phyloP scores from a whole-genome alignment of 2,888 invertebrate genomes.

The Tyria jacobaeae region DNA sequence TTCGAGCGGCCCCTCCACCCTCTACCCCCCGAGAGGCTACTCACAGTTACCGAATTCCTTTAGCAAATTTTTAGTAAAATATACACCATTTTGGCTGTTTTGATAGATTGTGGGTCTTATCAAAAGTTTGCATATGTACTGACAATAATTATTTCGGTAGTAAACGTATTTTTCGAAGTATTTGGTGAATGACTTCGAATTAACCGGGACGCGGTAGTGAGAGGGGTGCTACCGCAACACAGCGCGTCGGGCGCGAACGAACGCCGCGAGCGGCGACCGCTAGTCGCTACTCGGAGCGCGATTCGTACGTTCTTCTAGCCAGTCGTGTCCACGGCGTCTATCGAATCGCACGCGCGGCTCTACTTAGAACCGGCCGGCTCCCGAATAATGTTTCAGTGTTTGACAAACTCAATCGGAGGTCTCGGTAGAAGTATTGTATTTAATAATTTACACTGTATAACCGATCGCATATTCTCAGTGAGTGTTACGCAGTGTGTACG shows the following conservation, averaged over 20 bases:
- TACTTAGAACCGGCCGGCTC: conserved; percentile 82
- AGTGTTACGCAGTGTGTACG: conserved; percentile 87
- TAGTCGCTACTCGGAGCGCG: conserved; percentile 54
- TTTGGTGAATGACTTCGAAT: conserved; percentile 78
- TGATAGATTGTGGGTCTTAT: conserved; percentile 18
- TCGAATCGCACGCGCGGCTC: conserved; percentile 83
- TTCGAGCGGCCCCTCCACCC: conserved; percentile 66
- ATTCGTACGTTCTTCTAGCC: conserved; percentile 52
- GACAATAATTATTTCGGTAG: conserved; percentile 47
- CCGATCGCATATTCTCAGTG: conserved; percentile 86
- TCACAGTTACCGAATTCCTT: conserved; percentile 40
- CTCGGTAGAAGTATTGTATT: conserved; percentile 84
- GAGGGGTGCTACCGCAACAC: conserved; percentile 58
- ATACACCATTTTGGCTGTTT: conserved; percentile 17
- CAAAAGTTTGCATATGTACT: conserved; percentile 25
- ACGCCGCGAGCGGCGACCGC: conserved; percentile 58
- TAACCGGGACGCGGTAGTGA: conserved; percentile 59
- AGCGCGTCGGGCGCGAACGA: conserved; percentile 59
- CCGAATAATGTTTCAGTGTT: conserved; percentile 87
- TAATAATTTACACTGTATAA: conserved; percentile 84
- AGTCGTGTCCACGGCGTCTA: conserved; percentile 84
- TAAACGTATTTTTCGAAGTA: conserved; percentile 77
- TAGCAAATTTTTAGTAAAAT: conserved; percentile 32
- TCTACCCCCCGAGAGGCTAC: conserved; percentile 65
- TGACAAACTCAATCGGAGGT: conserved; percentile 86